Evolutionary conservation across 2,888 invertebrate species (phyloP), one percentile per base, ranked within the genome.

Genomic region (Harpagoxenus sublaevis): DNA sequence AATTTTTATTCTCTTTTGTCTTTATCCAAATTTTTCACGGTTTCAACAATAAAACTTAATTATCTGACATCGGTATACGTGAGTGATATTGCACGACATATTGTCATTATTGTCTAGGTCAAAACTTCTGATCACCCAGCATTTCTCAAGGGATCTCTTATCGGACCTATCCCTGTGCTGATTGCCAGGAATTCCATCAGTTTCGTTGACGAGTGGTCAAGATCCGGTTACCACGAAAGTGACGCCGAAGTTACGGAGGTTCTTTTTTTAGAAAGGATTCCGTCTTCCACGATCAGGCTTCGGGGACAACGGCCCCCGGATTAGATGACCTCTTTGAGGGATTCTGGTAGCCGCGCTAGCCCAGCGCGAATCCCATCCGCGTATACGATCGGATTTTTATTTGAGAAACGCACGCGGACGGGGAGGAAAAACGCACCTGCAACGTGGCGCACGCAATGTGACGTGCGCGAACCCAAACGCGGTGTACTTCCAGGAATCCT

Each of bases 311-410:
- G 92, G 89, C 91, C 90, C 78, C 65, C 86, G 90, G 90, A 91
- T 92, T 92, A 91, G 90, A 91, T 89, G 92, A 92, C 92, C 92
- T 90, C 89, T 86, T 90, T 91, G 86, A 84, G 79, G 81, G 66
- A 73, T 79, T 77, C 79, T 65, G 68, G 83, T 81, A 74, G 8
- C 51, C 73, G 86, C 62, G 35, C 63, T 3, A 39, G 9, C 84
- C 84, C 81, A 77, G 74, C 73, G 70, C 73, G 55, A 68, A 68
- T 23, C 66, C 65, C 65, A 70, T 9, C 39, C 48, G 23, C 18
- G n/a, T 63, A 35, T 35, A 12, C 23, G 23, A 62, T 65, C 31
- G 60, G 23, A 23, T 70, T 35, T 35, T 35, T 4, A 87, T 88
- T 91, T 86, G 81, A 84, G 66, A 82, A 78, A 84, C 83, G 74